Percentiles rank a stretch among this genome's conserved stretches.
phyloP scores from a whole-genome alignment of 2,797 vertebrate genomes.

The Liasis olivaceus region DNA sequence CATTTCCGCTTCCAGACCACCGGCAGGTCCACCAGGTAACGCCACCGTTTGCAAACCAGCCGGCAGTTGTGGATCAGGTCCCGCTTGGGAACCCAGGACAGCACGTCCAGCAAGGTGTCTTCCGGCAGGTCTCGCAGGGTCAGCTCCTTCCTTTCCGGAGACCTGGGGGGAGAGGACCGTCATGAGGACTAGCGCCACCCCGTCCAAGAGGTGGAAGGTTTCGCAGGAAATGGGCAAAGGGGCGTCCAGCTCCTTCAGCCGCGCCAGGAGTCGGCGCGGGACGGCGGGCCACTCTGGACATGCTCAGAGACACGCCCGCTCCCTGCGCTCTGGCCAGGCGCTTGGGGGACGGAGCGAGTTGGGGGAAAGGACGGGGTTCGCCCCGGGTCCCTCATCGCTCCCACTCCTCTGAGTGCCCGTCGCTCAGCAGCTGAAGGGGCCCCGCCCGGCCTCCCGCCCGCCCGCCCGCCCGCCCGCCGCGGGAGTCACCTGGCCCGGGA shows the following conservation, averaged over 20 bases:
- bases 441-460: too few relatives aligned
- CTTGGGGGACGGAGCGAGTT: background rate
- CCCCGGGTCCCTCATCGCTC: background rate
- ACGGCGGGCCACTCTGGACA: too few relatives aligned
- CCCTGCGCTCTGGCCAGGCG: background rate
- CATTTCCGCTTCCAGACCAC: conserved; percentile 88
- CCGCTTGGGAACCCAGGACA: conserved; percentile 76
- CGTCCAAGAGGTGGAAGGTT: background rate
- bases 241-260: too few relatives aligned
- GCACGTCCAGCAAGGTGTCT: conserved; percentile 83
- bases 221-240: background rate
- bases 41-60: conserved; percentile 83
- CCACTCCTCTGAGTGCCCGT: too few relatives aligned
- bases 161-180: background rate
- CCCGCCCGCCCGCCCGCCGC: too few relatives aligned
- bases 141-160: conserved; percentile 27
- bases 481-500: background rate
- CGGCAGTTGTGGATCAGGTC: conserved; percentile 79
- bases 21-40: conserved; percentile 79
- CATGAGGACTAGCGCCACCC: background rate
- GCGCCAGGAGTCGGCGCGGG: too few relatives aligned
- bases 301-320: too few relatives aligned
- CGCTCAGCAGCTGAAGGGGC: too few relatives aligned
- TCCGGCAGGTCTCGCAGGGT: conserved; percentile 72
- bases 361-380: background rate